A percentile compares a stretch with the other conserved stretches of the same genome.
Evolutionary conservation across 2,888 invertebrate species (phyloP).

Genomic region (Ctena decussata): DNA sequence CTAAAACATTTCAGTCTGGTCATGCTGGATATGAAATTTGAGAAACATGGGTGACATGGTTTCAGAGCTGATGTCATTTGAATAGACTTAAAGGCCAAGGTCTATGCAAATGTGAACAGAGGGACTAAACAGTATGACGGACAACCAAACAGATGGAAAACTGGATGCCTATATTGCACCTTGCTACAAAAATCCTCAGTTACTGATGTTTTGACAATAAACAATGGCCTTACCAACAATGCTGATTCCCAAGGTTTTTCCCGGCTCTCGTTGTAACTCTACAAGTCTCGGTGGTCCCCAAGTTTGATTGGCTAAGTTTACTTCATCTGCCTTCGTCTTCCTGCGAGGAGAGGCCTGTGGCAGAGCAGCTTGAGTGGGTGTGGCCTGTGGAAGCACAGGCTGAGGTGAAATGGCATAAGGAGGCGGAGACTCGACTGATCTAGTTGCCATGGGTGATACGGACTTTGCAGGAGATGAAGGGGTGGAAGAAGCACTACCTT

Average conservation of each 20-base stretch:
- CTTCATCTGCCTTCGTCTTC: not conserved
- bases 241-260: slow-evolving; percentile 97
- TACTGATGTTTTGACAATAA: no score
- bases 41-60: no score
- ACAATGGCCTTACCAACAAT: slow-evolving; percentile 97
- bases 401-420: slow-evolving; percentile 39
- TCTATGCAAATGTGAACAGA: no score
- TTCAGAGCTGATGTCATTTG: no score
- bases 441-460: slow-evolving; percentile 46
- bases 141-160: no score
- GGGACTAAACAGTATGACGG: no score
- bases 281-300: slow-evolving; percentile 95
- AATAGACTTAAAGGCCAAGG: no score
- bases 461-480: slow-evolving; percentile 56
- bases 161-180: no score
- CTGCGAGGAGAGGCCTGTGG: slow-evolving; percentile 41
- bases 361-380: slow-evolving; percentile 12
- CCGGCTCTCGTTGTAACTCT: slow-evolving; percentile 91
- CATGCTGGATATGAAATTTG: no score
- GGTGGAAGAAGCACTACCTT: slow-evolving; percentile 52
- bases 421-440: slow-evolving; percentile 3
- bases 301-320: slow-evolving; percentile 75
- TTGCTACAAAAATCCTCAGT: no score
- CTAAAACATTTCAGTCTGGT: no score
- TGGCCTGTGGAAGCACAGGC: slow-evolving; percentile 69